Percentiles rank a stretch among this genome's conserved stretches.
phyloP scores from a whole-genome alignment of 2,888 invertebrate genomes.

The Lypha dubia region DNA sequence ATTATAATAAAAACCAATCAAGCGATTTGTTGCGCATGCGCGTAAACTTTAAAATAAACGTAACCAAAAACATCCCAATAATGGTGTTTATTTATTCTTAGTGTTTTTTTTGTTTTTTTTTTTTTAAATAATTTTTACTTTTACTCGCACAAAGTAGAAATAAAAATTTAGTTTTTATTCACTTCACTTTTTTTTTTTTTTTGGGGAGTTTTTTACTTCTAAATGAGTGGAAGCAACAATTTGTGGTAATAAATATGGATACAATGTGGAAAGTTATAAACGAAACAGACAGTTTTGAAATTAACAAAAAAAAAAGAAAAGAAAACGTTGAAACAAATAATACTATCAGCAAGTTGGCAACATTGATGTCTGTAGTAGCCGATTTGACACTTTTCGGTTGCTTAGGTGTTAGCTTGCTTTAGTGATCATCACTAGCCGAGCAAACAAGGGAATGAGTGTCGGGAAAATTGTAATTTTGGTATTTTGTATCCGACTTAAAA shows the following conservation, averaged over 20 bases:
- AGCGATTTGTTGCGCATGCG: slow-evolving; percentile 81
- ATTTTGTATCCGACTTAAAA: too few species aligned
- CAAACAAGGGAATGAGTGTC: too few species aligned
- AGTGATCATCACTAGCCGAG: too few species aligned
- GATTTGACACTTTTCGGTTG: too few species aligned
- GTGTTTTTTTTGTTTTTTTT: neutral
- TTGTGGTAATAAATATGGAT: neutral
- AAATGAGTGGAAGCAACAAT: slow-evolving; percentile 9
- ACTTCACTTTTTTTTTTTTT: slow-evolving; percentile 20
- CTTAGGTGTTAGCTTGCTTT: too few species aligned
- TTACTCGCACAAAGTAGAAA: slow-evolving; percentile 52
- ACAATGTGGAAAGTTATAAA: neutral
- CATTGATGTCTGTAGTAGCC: too few species aligned
- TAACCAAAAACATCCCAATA: slow-evolving; percentile 24
- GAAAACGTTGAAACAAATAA: too few species aligned
- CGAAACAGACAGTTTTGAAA: neutral
- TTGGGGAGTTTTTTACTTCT: too few species aligned
- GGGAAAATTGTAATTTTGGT: too few species aligned
- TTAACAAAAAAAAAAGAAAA: neutral
- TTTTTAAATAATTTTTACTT: slow-evolving; percentile 15
- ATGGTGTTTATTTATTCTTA: slow-evolving; percentile 43
- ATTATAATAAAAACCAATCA: slow-evolving; percentile 78
- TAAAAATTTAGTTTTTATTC: slow-evolving; percentile 9
- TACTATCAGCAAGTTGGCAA: too few species aligned
- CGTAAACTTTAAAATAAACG: slow-evolving; percentile 74